Base-by-base conservation (phyloP, 2,888 invertebrate genomes). In the Oxyteleia sp. region DNA sequence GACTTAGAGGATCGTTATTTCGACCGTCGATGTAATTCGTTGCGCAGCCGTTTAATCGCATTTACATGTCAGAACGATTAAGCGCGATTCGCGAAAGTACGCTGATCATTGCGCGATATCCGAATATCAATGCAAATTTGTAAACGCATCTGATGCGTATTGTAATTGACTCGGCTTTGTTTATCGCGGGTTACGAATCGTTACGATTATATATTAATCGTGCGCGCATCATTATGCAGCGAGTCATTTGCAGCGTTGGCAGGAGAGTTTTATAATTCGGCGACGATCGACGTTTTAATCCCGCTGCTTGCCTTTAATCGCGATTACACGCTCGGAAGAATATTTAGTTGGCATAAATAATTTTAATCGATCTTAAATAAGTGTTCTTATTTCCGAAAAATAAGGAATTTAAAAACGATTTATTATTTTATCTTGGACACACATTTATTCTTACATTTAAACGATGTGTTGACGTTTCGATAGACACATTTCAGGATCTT, bases 221-320 rank as follows among this genome's bases (percentile, higher is more conserved):
- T 63, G 69, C 51, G 49, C 61, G 66, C n/a, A n/a, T n/a, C n/a
- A n/a, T n/a, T n/a, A n/a, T n/a, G 66, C 57, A 80, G 71, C 57
- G 57, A 71, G 23, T 63, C 55, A 49, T n/a, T 13, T 0, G 47
- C 18, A 64, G 63, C 63, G 69, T 79, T 79, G 47, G 69, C 38
- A 43, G 47, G 32, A 35, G 59, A 53, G 38, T 57, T 49, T 66
- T 57, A n/a, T n/a, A n/a, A n/a, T n/a, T n/a, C n/a, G n/a, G n/a
- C n/a, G n/a, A n/a, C n/a, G n/a, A n/a, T n/a, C n/a, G n/a, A n/a
- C n/a, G n/a, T n/a, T n/a, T n/a, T n/a, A n/a, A n/a, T n/a, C n/a
- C n/a, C n/a, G n/a, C n/a, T n/a, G n/a, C n/a, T n/a, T n/a, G n/a
- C n/a, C n/a, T n/a, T n/a, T n/a, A n/a, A n/a, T n/a, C n/a, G n/a